Evolutionary conservation across 2,797 vertebrate genomes (phyloP).

Genomic region (Capromys pilorides): DNA sequence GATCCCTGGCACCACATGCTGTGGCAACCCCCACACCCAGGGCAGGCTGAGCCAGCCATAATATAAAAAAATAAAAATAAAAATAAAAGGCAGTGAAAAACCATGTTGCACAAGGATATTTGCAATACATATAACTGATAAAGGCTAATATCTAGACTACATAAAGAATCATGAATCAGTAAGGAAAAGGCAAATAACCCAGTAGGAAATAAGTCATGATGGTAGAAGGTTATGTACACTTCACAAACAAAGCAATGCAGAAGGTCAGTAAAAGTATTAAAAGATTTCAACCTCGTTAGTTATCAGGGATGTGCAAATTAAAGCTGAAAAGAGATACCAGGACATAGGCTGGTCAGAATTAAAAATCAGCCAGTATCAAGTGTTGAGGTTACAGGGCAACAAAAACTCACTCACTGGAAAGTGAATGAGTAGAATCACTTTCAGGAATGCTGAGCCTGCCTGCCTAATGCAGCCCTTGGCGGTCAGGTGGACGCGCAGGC

Average conservation of each 20-base stretch:
- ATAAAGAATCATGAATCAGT: background rate
- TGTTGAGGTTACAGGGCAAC: background rate
- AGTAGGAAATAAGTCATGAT: background rate
- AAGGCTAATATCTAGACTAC: background rate
- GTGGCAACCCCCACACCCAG: too few relatives aligned
- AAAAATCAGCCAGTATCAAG: background rate
- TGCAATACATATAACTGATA: background rate
- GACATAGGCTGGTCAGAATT: background rate
- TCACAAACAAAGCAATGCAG: slow-evolving; percentile 7
- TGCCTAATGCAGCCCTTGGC: background rate
- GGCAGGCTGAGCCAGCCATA: too few relatives aligned
- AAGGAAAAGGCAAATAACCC: background rate
- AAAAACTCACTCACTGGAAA: background rate
- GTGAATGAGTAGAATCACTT: background rate
- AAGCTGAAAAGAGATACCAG: background rate
- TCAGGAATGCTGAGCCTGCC: background rate
- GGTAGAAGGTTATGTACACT: background rate
- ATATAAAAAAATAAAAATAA: too few relatives aligned
- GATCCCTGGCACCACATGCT: too few relatives aligned
- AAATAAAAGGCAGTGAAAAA: too few relatives aligned
- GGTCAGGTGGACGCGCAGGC: background rate
- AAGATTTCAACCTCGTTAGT: background rate
- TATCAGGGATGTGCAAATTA: background rate
- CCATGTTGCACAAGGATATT: background rate
- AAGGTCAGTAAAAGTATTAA: background rate